Evolutionary conservation across 2,113 vertebrate species (phyloP).

Genomic region (Phalacrocorax pelagicus): DNA sequence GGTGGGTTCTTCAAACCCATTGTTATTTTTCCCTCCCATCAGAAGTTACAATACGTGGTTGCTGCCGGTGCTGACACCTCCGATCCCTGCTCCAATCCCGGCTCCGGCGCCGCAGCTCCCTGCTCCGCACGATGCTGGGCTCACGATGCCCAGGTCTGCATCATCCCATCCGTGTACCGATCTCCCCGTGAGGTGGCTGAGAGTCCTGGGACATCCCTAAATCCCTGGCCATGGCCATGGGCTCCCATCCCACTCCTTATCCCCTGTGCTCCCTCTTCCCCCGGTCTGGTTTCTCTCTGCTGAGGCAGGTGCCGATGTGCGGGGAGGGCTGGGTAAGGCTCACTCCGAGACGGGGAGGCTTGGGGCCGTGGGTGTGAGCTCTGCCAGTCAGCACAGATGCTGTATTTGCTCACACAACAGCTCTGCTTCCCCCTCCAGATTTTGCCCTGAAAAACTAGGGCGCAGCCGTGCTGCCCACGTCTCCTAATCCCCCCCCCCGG

Average conservation of each 20-base stretch:
- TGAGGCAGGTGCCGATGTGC: neutral
- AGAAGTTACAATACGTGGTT: accelerated
- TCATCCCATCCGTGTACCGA: accelerated
- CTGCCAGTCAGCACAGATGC: conserved; percentile 25
- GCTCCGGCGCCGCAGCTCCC: neutral
- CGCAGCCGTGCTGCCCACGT: neutral
- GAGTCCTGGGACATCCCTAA: neutral
- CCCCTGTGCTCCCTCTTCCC: neutral
- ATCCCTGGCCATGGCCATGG: accelerated
- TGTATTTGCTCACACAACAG: neutral
- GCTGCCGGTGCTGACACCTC: neutral
- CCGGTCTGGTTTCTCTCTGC: accelerated
- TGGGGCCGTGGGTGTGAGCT: neutral
- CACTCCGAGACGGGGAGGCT: neutral
- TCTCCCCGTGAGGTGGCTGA: neutral
- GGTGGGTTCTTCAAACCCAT: neutral
- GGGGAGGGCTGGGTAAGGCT: neutral
- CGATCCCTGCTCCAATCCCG: neutral
- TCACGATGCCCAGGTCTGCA: accelerated
- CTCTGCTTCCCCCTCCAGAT: conserved; percentile 8
- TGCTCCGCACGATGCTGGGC: accelerated
- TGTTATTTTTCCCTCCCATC: neutral
- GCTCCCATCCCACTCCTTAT: neutral
- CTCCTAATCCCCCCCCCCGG: neutral
- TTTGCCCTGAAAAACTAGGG: conserved; percentile 24